These are phyloP conservation scores for Atherinomorus stipes DNA, from an alignment of 2,113 vertebrate genomes.

Conservation along the genomic window DNA sequence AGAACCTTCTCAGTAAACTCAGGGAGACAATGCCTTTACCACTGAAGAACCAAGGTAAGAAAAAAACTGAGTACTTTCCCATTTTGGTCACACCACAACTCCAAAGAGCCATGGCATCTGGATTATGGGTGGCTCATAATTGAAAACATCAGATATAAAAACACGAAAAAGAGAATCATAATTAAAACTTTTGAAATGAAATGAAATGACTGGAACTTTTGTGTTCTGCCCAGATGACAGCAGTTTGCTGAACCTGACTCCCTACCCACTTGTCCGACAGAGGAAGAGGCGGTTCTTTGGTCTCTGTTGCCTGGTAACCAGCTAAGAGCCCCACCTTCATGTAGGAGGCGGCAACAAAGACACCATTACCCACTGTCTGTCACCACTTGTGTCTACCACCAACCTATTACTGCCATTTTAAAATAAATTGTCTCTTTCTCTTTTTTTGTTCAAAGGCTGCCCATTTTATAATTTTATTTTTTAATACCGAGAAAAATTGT, in stretches of 20 bases:
- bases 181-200: neutral
- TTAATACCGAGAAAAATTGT: slow-evolving; percentile 79
- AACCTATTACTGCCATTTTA: slow-evolving; percentile 83
- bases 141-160: too few species aligned
- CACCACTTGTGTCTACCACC: slow-evolving; percentile 82
- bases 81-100: neutral
- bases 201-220: slow-evolving; percentile 42
- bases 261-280: slow-evolving; percentile 95
- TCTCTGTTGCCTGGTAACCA: slow-evolving; percentile 96
- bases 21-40: slow-evolving; percentile 99
- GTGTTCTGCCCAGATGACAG: slow-evolving; percentile 90
- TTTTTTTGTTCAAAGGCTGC: slow-evolving; percentile 84
- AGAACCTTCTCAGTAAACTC: slow-evolving; percentile 99
- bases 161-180: too few species aligned
- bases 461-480: slow-evolving; percentile 85
- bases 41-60: slow-evolving; percentile 96
- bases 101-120: neutral
- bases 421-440: slow-evolving; percentile 79
- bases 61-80: neutral
- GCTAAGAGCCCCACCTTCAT: slow-evolving; percentile 84
- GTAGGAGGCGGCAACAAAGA: slow-evolving; percentile 75
- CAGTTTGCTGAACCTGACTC: slow-evolving; percentile 97
- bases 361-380: slow-evolving; percentile 78
- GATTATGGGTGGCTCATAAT: neutral
- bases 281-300: slow-evolving; percentile 97